phyloP scores from a whole-genome alignment of 2,888 invertebrate species.

The Holacanthella duospinosa region DNA sequence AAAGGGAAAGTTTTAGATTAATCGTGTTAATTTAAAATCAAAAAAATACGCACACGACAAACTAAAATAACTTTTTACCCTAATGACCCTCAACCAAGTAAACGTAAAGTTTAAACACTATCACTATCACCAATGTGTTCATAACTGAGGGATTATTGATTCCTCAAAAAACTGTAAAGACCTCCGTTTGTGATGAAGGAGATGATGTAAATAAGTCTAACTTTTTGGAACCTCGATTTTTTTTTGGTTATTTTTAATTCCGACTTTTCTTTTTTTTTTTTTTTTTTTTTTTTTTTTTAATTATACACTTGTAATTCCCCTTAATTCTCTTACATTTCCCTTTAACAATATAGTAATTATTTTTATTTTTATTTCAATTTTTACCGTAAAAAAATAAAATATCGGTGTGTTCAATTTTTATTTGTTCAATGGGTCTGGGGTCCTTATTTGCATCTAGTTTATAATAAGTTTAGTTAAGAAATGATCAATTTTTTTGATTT shows the following conservation, averaged over 20 bases:
- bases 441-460: not conserved
- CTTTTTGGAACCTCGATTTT: not conserved
- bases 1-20: too few relatives aligned
- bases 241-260: not conserved
- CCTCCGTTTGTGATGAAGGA: not conserved
- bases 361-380: too few relatives aligned
- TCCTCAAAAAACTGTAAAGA: not conserved
- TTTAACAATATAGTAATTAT: too few relatives aligned
- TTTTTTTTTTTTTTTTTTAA: too few relatives aligned
- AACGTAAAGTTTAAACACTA: not conserved
- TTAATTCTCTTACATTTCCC: too few relatives aligned
- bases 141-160: not conserved
- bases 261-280: not conserved
- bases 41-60: not conserved
- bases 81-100: not conserved
- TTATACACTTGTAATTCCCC: too few relatives aligned
- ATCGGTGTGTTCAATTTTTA: not conserved
- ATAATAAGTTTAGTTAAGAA: not conserved
- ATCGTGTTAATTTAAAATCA: not conserved
- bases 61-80: not conserved
- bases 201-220: not conserved
- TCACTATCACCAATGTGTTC: conserved; percentile 1
- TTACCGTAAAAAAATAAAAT: not conserved
- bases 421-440: not conserved
- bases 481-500: not conserved